phyloP scores from a whole-genome alignment of 2,113 vertebrate genomes.

The Nematolebias whitei region DNA sequence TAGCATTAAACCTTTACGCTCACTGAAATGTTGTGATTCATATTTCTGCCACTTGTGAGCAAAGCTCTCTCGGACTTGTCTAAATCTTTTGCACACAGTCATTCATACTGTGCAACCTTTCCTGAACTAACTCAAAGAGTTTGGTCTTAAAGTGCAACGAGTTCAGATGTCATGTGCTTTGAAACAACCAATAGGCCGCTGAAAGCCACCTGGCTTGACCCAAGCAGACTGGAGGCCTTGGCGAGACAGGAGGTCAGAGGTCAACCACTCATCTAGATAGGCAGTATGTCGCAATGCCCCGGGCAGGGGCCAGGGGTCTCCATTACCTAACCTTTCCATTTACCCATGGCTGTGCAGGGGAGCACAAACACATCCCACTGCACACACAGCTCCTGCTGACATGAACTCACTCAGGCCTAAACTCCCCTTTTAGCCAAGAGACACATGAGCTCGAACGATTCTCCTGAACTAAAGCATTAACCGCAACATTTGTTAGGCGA shows the following conservation, averaged over 20 bases:
- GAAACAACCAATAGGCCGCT: conserved; percentile 45
- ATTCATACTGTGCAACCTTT: conserved; percentile 6
- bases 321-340: conserved; percentile 62
- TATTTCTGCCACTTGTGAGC: neutral
- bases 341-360: conserved; percentile 24
- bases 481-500: too few relatives aligned
- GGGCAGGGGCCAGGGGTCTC: conserved; percentile 54
- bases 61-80: neutral
- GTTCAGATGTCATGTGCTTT: conserved; percentile 64
- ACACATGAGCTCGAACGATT: too few relatives aligned
- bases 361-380: conserved; percentile 46
- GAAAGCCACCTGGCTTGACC: conserved; percentile 70
- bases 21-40: neutral
- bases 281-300: conserved; percentile 51
- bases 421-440: conserved; percentile 17
- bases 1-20: conserved; percentile 2
- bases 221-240: conserved; percentile 55
- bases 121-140: conserved; percentile 47
- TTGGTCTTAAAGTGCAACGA: conserved; percentile 33
- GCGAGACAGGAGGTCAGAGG: conserved; percentile 69
- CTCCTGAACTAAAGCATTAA: too few relatives aligned
- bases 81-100: too few relatives aligned
- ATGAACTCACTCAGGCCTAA: conserved; percentile 31
- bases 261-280: conserved; percentile 64
- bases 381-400: conserved; percentile 26